These are phyloP conservation scores for Dryobotodes eremita DNA, from an alignment of 2,888 invertebrate genomes.

Conservation along the genomic window DNA sequence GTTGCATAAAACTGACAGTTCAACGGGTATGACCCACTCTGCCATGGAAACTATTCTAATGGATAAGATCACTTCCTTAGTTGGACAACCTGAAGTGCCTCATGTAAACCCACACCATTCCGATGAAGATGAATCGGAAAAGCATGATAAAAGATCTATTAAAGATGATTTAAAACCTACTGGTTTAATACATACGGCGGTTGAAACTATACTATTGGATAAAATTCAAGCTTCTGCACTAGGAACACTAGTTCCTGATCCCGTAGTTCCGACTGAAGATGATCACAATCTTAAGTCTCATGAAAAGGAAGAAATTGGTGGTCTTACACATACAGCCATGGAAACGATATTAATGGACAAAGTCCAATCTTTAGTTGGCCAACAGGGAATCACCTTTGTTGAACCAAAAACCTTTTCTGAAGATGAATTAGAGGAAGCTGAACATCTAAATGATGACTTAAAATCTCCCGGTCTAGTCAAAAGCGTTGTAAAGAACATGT, in stretches of 20 bases:
- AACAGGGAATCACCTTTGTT: slow-evolving; percentile 58
- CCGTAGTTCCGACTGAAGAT: slow-evolving; percentile 31
- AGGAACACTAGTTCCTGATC: slow-evolving; percentile 30
- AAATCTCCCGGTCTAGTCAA: slow-evolving; percentile 78
- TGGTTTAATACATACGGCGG: slow-evolving; percentile 64
- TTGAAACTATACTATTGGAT: slow-evolving; percentile 58
- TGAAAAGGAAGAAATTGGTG: slow-evolving; percentile 33
- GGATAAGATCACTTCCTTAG: slow-evolving; percentile 83
- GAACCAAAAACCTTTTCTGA: slow-evolving; percentile 61
- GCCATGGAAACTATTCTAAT: slow-evolving; percentile 89
- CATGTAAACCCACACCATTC: slow-evolving; percentile 41
- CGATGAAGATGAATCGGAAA: slow-evolving; percentile 2
- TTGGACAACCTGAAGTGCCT: slow-evolving; percentile 38
- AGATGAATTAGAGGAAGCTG: slow-evolving; percentile 45
- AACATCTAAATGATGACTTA: slow-evolving; percentile 48
- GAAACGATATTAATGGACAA: slow-evolving; percentile 63
- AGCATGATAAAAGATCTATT: slow-evolving; percentile 9
- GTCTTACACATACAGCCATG: slow-evolving; percentile 46
- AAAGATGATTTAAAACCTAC: slow-evolving; percentile 47
- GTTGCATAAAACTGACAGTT: slow-evolving; percentile 48
- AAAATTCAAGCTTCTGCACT: slow-evolving; percentile 46
- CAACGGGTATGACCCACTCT: slow-evolving; percentile 82
- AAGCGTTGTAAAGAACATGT: slow-evolving; percentile 88
- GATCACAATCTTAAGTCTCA: background rate
- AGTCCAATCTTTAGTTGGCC: slow-evolving; percentile 56